phyloP scores from a whole-genome alignment of 2,797 vertebrate species.

The Chlorospingus flavigularis region DNA sequence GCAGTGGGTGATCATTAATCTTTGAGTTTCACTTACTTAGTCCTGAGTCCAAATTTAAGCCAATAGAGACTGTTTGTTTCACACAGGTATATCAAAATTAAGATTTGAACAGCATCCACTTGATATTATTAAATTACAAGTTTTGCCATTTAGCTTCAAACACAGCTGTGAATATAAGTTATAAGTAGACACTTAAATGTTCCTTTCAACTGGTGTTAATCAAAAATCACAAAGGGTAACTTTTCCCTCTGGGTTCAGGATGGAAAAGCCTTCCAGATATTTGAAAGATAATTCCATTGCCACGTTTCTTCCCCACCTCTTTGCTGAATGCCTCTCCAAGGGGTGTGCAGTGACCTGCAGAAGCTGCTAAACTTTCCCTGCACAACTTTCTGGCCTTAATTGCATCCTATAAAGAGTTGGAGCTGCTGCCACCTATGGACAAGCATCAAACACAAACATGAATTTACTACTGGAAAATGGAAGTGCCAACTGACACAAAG shows the following conservation, averaged over 20 bases:
- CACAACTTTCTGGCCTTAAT: background rate
- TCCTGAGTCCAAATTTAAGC: background rate
- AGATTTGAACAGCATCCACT: background rate
- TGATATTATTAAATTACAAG: background rate
- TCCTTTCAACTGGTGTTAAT: background rate
- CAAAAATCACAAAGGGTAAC: background rate
- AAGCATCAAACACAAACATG: background rate
- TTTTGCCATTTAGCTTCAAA: background rate
- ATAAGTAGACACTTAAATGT: background rate
- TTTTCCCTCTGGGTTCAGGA: background rate
- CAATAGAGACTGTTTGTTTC: background rate
- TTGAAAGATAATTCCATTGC: background rate
- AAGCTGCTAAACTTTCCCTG: background rate
- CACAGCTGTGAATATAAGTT: background rate
- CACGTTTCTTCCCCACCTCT: background rate
- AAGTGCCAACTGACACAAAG: background rate
- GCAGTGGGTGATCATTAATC: background rate
- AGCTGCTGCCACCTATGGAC: slow-evolving; percentile 57
- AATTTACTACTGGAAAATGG: background rate
- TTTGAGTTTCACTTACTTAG: background rate
- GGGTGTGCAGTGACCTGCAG: background rate
- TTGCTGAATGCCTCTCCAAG: background rate
- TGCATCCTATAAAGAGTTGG: background rate
- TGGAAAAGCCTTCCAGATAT: background rate
- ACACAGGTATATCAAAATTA: background rate